Base-by-base conservation (phyloP, 2,888 invertebrate species). In the Pomacea canaliculata region DNA sequence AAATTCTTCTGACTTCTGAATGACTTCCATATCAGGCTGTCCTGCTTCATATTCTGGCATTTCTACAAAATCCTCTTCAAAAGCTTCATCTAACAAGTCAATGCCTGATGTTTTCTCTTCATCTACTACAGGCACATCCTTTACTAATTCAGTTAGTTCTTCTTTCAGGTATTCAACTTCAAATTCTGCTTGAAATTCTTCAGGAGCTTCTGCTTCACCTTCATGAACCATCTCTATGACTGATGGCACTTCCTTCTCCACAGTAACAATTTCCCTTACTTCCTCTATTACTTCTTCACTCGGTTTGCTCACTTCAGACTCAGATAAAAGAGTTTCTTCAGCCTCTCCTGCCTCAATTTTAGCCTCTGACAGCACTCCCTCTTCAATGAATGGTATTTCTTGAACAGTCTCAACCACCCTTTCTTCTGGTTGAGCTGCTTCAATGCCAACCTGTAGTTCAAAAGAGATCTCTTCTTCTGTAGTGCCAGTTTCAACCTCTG, bases 71-170 rank as follows among this genome's bases (percentile, higher is more conserved):
- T 80, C 63, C 63, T 79, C 77, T 59, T 76, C 78, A 18, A 51
- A 23, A 60, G 62, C 19, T 73, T 78, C 74, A 23, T 71, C 76
- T 66, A 67, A 12, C 66, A 59, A 60, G 12, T 79, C 76, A 27
- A 76, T 68, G 56, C 80, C 83, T 68, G 78, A 59, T 16, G 70
- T 65, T 37, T 63, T 65, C 56, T 56, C n/a, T 59, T 71, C 72
- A 46, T 77, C 71, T 5, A 73, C 48, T 10, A 51, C 70, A 46
- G 73, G 37, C 10, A 73, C 37, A 46, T 75, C 73, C 56, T 48
- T 76, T 12, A 70, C 27, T 75, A 75, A 75, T 48, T 78, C 76
- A 73, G 76, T 78, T 12, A 73, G 73, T 70, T 82, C 80, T 73
- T 79, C 76, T 37, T 71, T 71, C 62, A 80, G 77, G 46, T 74